These are phyloP conservation scores for Pyrrhosoma nymphula DNA, from an alignment of 2,888 invertebrate genomes.

Conservation along the genomic window DNA sequence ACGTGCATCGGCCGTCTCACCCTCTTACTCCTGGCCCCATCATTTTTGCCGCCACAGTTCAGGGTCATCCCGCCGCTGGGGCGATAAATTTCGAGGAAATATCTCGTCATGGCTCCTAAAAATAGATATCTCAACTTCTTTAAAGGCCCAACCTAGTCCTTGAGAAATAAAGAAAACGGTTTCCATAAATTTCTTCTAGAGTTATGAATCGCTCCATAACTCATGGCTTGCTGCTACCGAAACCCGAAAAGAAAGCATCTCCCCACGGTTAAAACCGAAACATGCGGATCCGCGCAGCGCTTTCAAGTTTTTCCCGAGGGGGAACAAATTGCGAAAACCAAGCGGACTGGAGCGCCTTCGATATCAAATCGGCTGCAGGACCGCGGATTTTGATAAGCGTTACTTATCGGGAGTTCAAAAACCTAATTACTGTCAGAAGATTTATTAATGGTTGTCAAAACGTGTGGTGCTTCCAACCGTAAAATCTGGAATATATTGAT, in stretches of 20 bases:
- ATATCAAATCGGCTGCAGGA: not conserved
- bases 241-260: not conserved
- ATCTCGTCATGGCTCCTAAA: not conserved
- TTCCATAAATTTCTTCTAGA: constrained; percentile 33
- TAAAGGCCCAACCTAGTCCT: constrained; percentile 20
- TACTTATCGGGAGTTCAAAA: too few relatives aligned
- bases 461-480: too few relatives aligned
- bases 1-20: not conserved
- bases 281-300: not conserved
- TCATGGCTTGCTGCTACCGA: not conserved
- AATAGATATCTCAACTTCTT: not conserved
- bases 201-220: constrained; percentile 14
- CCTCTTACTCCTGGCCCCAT: not conserved
- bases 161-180: constrained; percentile 43
- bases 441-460: too few relatives aligned
- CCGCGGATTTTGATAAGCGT: too few relatives aligned
- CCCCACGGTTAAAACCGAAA: not conserved
- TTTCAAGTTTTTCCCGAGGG: not conserved
- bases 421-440: too few relatives aligned
- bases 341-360: not conserved
- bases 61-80: constrained; percentile 34
- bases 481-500: too few relatives aligned
- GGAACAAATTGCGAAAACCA: not conserved
- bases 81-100: constrained; percentile 1
- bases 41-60: constrained; percentile 27